Evolutionary conservation across 2,888 invertebrate genomes (phyloP), one percentile per base, ranked within the genome.

Genomic region (Baronia brevicornis): DNA sequence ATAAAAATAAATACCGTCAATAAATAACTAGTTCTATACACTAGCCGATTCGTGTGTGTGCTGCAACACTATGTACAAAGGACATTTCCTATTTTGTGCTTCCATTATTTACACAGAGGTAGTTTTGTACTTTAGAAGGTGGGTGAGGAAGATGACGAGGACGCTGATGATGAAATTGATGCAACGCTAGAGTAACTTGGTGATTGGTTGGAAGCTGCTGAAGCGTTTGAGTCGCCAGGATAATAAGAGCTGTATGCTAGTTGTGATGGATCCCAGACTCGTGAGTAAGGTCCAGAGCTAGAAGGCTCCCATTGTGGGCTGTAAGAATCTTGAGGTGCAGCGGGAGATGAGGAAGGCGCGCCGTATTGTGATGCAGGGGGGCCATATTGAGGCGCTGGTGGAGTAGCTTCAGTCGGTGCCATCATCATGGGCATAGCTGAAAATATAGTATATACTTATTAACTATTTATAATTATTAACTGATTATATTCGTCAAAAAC

Each of bases 401-500:
- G 84, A 13, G 1, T 2, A 39, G 85, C 84, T 49, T 87, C 86
- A 27, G 89, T 87, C 6, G 73, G 52, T 7, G 73, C 57, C 85
- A 85, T 82, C 89, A 90, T 89, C 91, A 91, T 91, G 37, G 89
- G 87, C 90, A 92, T 91, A 54, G 88, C 91, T 88, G 68, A 32
- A 44, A 49, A 40, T 24, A 38, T 36, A 46, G 24, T 33, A 44
- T 38, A 33, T 22, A 20, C 30, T 13, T 28, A 6, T 18, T 3
- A 3, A 4, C 1, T 4, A 15, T 5, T 15, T 5, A 15, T 11
- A 13, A 3, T 13, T 22, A 9, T 18, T 7, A n/a, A 8, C 13
- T 22, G 3, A 2, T 4, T 11, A 5, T 9, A 3, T 22, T 23
- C n/a, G n/a, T n/a, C n/a, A n/a, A n/a, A n/a, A n/a, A n/a, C n/a